Evolutionary conservation across 1,140 invertebrate species (phyloP), one percentile per base, ranked within the genome.

Genomic region (Drosophila obscura): DNA sequence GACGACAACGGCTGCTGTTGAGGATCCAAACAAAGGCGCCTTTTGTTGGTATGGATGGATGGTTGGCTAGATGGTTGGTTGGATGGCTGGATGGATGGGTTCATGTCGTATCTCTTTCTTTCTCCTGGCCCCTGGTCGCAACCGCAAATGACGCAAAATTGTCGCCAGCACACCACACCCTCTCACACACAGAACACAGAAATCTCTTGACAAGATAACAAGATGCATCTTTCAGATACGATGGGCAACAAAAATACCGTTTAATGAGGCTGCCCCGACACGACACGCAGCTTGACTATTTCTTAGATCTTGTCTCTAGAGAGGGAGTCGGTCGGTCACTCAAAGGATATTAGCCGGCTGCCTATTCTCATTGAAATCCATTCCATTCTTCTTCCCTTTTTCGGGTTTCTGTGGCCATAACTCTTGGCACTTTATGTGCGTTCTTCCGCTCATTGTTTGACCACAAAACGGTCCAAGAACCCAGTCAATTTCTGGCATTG

Each of bases 241-340:
- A 72, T 48, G 49, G 71, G 58, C 57, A 52, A 56, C 71, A 75
- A 75, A 81, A 83, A 80, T 83, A 83, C 80, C 80, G 79, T 83
- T 83, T 83, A 75, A 77, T 67, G 80, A 80, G 77, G 43, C 69
- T 39, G 22, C 69, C 46, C 53, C 22, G 35, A 56, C 56, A 59
- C 56, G 59, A 53, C 68, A 52, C 72, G 67, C 72, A 76, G 73
- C 73, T 76, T 76, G 73, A 69, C 55, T 69, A 69, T 76, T 75
- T 68, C 62, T 39, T 31, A 74, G 71, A 74, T 74, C 71, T 69
- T 77, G 67, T 77, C 66, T 15, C 44, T n/a, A n/a, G 24, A 48
- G 16, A 39, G 31, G 31, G 11, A 19, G 31, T 63, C 41, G 24
- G n/a, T 43, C 64, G 53, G 62, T 76, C 55, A 77, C 55, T 68